Conservation (phyloP, 2,888 invertebrate species). For the Phoronis australis region DNA sequence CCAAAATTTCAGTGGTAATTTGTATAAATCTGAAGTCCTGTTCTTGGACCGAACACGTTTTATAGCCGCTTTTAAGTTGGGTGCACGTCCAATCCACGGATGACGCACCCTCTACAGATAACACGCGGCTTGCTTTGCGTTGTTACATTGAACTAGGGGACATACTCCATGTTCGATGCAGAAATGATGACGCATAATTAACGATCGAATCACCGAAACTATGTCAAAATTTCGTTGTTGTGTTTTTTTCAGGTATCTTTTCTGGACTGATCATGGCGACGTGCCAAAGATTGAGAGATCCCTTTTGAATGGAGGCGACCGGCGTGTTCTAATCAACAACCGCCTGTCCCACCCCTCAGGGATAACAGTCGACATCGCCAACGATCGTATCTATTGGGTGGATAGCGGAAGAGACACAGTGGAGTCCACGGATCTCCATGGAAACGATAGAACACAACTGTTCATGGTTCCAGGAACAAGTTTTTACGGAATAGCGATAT, state of each 20-base stretch:
- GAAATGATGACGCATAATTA: too few species aligned
- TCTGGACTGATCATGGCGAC: constrained; percentile 44
- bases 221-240: neutral
- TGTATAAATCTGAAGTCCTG: too few species aligned
- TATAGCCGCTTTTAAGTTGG: too few species aligned
- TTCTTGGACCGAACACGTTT: too few species aligned
- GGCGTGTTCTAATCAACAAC: constrained; percentile 23
- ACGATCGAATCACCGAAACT: too few species aligned
- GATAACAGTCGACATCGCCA: constrained; percentile 68
- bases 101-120: too few species aligned
- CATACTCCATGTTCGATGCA: too few species aligned
- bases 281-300: constrained; percentile 35
- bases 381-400: constrained; percentile 75
- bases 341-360: constrained; percentile 55
- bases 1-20: too few species aligned
- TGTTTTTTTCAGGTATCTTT: constrained; percentile 26
- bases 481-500: constrained; percentile 36
- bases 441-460: constrained; percentile 59
- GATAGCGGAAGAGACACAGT: constrained; percentile 76
- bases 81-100: too few species aligned
- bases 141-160: too few species aligned
- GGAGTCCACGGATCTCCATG: constrained; percentile 74
- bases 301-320: constrained; percentile 34
- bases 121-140: too few species aligned
- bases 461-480: constrained; percentile 24